Evolutionary conservation across 2,888 invertebrate species (phyloP).

Genomic region (Phrixothrix hirtus): DNA sequence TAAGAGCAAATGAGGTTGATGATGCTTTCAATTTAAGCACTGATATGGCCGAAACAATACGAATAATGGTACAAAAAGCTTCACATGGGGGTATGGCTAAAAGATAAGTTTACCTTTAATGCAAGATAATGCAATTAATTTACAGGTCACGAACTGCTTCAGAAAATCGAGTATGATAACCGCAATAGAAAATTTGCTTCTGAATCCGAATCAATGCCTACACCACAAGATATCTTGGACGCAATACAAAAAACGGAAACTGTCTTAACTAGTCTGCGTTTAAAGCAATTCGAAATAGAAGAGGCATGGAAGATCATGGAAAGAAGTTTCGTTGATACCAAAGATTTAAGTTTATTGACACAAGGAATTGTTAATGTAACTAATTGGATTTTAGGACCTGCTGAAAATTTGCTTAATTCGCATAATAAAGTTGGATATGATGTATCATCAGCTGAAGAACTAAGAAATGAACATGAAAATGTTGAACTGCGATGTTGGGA

Average conservation of each 20-base stretch:
- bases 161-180: conserved; percentile 55
- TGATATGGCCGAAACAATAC: conserved; percentile 60
- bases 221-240: conserved; percentile 66
- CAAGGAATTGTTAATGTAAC: conserved; percentile 72
- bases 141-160: conserved; percentile 54
- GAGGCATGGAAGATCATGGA: conserved; percentile 65
- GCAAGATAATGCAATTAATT: conserved; percentile 15
- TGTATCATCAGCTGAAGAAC: conserved; percentile 70
- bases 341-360: conserved; percentile 64
- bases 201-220: conserved; percentile 51
- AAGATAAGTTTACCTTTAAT: neutral
- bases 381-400: conserved; percentile 78
- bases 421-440: conserved; percentile 75
- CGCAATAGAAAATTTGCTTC: conserved; percentile 52
- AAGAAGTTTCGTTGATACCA: conserved; percentile 62
- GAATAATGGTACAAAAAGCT: conserved; percentile 56
- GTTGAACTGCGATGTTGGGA: conserved; percentile 77
- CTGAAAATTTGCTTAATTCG: conserved; percentile 72
- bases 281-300: conserved; percentile 64
- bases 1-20: conserved; percentile 62
- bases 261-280: conserved; percentile 61
- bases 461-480: conserved; percentile 73
- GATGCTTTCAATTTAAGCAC: conserved; percentile 61
- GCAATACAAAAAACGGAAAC: conserved; percentile 63
- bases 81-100: conserved; percentile 57